These are phyloP conservation scores for Julus scandinavius DNA, from an alignment of 2,888 invertebrate genomes.

Conservation along the genomic window DNA sequence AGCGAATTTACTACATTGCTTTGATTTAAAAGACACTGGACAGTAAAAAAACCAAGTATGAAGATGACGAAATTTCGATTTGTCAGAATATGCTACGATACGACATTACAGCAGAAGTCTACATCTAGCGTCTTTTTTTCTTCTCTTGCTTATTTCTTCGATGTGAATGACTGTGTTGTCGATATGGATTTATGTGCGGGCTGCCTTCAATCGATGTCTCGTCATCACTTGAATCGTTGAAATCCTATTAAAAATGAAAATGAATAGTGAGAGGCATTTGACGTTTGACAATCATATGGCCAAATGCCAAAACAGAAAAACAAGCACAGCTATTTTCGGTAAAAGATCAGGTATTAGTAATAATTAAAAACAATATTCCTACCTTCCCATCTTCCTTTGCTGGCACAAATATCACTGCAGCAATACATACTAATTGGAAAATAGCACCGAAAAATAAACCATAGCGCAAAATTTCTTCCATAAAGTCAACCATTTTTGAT, in stretches of 20 bases:
- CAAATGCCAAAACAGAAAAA: not conserved
- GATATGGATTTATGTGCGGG: slow-evolving; percentile 57
- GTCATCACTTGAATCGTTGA: slow-evolving; percentile 57
- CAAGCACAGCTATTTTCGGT: not conserved
- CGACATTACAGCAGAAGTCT: not conserved
- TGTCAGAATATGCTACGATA: not conserved
- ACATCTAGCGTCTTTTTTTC: slow-evolving; percentile 56
- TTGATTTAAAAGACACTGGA: not conserved
- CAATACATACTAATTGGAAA: slow-evolving; percentile 86
- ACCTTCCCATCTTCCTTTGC: slow-evolving; percentile 70
- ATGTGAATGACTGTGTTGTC: slow-evolving; percentile 56
- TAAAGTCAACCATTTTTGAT: slow-evolving; percentile 65
- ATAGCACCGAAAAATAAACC: slow-evolving; percentile 86
- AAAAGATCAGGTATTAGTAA: not conserved
- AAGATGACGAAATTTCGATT: slow-evolving; percentile 25
- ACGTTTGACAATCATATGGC: not conserved
- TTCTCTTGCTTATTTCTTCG: slow-evolving; percentile 57
- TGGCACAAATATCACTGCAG: slow-evolving; percentile 83
- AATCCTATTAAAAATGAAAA: slow-evolving; percentile 48
- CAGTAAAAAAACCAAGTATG: not conserved
- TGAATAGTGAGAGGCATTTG: not conserved
- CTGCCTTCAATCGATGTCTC: slow-evolving; percentile 58
- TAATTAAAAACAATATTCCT: slow-evolving; percentile 35
- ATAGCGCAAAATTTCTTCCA: slow-evolving; percentile 79
- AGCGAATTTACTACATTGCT: not conserved